phyloP scores from a whole-genome alignment of 2,888 invertebrate genomes.

The Blomia tropicalis region DNA sequence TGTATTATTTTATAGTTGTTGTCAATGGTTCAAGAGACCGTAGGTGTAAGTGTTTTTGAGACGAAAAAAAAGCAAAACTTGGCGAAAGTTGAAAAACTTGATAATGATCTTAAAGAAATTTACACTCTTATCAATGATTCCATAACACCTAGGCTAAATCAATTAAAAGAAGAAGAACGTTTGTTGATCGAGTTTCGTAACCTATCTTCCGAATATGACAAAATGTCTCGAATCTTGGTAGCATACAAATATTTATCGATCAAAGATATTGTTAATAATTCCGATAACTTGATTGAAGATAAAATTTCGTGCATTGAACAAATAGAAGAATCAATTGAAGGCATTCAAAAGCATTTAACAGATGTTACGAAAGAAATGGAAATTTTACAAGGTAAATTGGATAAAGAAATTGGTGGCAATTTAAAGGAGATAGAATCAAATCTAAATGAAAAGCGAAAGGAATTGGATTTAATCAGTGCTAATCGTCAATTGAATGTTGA shows the following conservation, averaged over 20 bases:
- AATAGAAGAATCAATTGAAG: constrained; percentile 41
- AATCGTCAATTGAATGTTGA: constrained; percentile 49
- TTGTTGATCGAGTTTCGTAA: constrained; percentile 76
- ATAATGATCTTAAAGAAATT: constrained; percentile 70
- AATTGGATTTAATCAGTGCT: constrained; percentile 50
- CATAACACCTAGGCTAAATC: constrained; percentile 71
- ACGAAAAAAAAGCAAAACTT: constrained; percentile 70
- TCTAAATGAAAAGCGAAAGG: constrained; percentile 48
- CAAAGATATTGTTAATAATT: constrained; percentile 33
- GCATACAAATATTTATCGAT: constrained; percentile 53
- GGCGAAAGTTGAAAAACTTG: constrained; percentile 77
- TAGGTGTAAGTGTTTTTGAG: constrained; percentile 92
- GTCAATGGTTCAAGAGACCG: constrained; percentile 96
- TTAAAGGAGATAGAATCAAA: constrained; percentile 49
- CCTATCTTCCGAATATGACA: constrained; percentile 62
- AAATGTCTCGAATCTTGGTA: constrained; percentile 53
- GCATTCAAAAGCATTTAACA: constrained; percentile 42
- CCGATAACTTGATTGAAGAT: constrained; percentile 33
- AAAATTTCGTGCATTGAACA: constrained; percentile 17
- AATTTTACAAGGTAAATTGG: constrained; percentile 48
- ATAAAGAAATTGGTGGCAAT: constrained; percentile 50
- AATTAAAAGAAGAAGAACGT: constrained; percentile 63
- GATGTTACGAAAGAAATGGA: constrained; percentile 37
- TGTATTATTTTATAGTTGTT: constrained; percentile 48
- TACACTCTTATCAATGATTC: constrained; percentile 61